Base-by-base conservation (phyloP, 2,888 invertebrate species). In the Drosophila merina region DNA sequence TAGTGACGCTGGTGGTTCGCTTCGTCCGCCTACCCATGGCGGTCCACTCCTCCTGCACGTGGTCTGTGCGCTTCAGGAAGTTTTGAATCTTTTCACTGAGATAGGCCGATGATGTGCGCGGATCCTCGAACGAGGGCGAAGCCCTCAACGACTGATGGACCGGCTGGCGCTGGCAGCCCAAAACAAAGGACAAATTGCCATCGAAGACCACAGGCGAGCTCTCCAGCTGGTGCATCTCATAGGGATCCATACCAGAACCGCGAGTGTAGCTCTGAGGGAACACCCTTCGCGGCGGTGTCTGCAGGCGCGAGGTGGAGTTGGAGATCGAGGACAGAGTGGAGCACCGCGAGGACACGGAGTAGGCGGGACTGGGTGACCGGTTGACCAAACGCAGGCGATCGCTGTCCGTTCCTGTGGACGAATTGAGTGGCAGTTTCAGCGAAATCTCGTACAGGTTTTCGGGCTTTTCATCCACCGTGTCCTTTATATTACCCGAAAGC, bases 11-110 rank as follows among this genome's bases (percentile, higher is more conserved):
- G 26, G 84, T 79, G 2, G 69, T 77, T 28, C 79, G 72, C 30
- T 81, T 78, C 52, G 82, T 77, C 9, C 83, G 78, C 57, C 94
- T 94, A 0, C 96, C 96, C 52, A 95, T 84, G 71, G 95, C 93
- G 60, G 94, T 93, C 97, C 97, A 97, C 88, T 97, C 96, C 85
- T 97, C 96, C 94, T 96, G 96, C 0, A 97, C 95, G 91, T 97
- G 97, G 91, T 97, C 97, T 3, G 97, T 97, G 72, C 96, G 93
- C 86, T 94, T 94, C 33, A 97, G 92, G 85, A 97, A 97, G 87
- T 95, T 95, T 58, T 95, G 94, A 57, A 97, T 97, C 91, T 96
- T 96, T 36, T 93, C 93, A 31, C 95, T 94, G 14, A 97, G 92
- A 77, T 94, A 94, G 64, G 95, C 95, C 0, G 96, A 96, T 1